These are phyloP conservation scores for Carduelis carduelis DNA, from an alignment of 2,797 vertebrate species.

Conservation along the genomic window DNA sequence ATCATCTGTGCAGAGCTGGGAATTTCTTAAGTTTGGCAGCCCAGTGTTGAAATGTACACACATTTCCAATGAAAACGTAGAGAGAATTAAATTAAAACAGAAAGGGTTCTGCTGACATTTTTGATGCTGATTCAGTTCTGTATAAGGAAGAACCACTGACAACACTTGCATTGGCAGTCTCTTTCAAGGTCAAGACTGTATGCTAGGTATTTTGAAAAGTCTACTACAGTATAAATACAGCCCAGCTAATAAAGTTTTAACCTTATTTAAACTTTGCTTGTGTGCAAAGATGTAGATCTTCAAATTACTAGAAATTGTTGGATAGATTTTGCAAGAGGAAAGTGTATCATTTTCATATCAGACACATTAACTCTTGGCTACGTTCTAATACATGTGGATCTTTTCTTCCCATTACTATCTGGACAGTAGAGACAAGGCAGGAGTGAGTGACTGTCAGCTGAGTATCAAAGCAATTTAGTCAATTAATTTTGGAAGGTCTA, in stretches of 20 bases:
- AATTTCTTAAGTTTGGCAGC: background rate
- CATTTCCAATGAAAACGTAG: background rate
- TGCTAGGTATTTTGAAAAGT: background rate
- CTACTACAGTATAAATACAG: background rate
- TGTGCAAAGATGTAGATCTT: background rate
- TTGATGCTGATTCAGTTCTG: background rate
- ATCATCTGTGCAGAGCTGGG: background rate
- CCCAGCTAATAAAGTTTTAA: background rate
- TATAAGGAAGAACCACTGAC: background rate
- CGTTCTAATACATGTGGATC: background rate
- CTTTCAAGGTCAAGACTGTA: background rate
- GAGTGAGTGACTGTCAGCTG: background rate
- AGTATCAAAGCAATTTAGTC: background rate
- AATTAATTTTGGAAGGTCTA: background rate
- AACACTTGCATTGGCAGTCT: background rate
- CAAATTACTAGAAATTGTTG: background rate
- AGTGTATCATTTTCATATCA: background rate
- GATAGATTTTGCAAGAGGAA: background rate
- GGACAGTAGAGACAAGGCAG: background rate
- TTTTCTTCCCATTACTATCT: background rate
- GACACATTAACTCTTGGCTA: background rate
- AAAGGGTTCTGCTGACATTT: slow-evolving; percentile 5
- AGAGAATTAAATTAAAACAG: slow-evolving; percentile 6
- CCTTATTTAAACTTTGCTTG: background rate
- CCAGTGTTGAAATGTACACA: background rate